Evolutionary conservation across 2,113 vertebrate genomes (phyloP).

Genomic region (Cebidichthys violaceus): DNA sequence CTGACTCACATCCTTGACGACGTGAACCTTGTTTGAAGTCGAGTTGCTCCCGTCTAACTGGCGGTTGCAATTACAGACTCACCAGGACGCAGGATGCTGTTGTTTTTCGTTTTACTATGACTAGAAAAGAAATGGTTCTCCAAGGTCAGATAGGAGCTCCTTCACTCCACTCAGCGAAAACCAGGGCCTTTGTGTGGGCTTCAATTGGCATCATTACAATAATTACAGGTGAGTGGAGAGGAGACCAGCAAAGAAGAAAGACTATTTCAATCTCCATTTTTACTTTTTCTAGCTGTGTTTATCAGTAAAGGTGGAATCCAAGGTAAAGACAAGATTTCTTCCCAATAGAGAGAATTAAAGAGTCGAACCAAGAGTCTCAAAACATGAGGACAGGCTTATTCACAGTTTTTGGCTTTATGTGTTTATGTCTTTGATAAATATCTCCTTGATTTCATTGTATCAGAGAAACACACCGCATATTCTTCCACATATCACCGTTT

Average conservation of each 20-base stretch:
- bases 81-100: constrained; percentile 64
- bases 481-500: neutral
- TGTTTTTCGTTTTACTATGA: constrained; percentile 51
- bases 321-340: constrained; percentile 12
- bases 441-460: constrained; percentile 8
- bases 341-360: neutral
- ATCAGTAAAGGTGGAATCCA: neutral
- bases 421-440: constrained; percentile 11
- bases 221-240: constrained; percentile 50
- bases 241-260: neutral
- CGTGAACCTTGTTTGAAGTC: constrained; percentile 64
- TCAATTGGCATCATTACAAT: constrained; percentile 53
- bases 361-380: constrained; percentile 9
- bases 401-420: neutral
- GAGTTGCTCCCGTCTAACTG: constrained; percentile 49
- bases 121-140: constrained; percentile 52
- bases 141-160: constrained; percentile 36
- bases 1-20: constrained; percentile 67
- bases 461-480: constrained; percentile 9
- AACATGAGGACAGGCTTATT: constrained; percentile 16
- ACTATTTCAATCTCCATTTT: constrained; percentile 8
- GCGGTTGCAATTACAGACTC: constrained; percentile 67
- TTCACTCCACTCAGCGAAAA: constrained; percentile 39
- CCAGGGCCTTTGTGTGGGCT: constrained; percentile 26
- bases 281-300: constrained; percentile 8